A percentile compares a stretch with the other conserved stretches of the same genome.
phyloP scores from a whole-genome alignment of 2,797 vertebrate genomes.

The Enteromius treurensis region DNA sequence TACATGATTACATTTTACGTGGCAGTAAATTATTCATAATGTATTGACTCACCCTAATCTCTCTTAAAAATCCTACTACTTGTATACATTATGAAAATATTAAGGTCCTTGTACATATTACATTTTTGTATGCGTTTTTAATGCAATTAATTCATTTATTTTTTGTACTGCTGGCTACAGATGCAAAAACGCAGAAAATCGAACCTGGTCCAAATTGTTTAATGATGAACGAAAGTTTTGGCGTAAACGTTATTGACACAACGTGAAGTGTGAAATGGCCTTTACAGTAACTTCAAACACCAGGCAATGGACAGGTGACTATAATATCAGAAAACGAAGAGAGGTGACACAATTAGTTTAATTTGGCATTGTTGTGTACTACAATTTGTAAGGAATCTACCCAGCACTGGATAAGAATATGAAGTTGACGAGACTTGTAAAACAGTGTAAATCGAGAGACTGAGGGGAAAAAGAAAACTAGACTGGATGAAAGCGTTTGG shows the following conservation, averaged over 20 bases:
- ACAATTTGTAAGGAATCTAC: not conserved
- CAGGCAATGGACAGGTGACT: not conserved
- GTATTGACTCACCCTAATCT: not conserved
- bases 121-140: too few species aligned
- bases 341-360: not conserved
- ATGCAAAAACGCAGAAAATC: too few species aligned
- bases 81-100: not conserved
- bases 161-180: too few species aligned
- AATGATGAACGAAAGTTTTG: too few species aligned
- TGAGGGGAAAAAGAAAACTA: not conserved
- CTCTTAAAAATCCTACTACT: not conserved
- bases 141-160: too few species aligned
- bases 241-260: too few species aligned
- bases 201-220: too few species aligned
- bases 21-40: not conserved
- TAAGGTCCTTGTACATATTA: not conserved
- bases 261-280: too few species aligned
- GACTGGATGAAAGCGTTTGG: conserved; percentile 13
- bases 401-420: not conserved
- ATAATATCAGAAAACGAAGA: not conserved
- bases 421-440: not conserved
- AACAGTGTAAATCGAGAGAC: not conserved
- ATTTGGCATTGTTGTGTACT: not conserved
- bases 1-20: not conserved
- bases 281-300: not conserved